phyloP scores from a whole-genome alignment of 1,140 invertebrate species.

The Phocides pigmalion region DNA sequence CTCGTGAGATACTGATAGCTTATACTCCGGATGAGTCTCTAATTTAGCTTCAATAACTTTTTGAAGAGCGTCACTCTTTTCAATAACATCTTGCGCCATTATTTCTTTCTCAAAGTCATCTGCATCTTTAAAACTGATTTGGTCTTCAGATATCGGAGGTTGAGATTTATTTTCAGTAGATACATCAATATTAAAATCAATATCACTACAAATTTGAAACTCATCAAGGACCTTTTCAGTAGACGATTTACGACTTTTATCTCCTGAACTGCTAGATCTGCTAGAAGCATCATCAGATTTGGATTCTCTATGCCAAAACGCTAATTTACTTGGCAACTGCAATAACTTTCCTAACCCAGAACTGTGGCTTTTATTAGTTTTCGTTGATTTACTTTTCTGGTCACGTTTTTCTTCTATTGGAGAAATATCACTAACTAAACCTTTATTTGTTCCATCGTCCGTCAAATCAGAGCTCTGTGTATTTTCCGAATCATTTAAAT shows the following conservation, averaged over 20 bases:
- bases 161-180: slow-evolving; percentile 20
- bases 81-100: slow-evolving; percentile 58
- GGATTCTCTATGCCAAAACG: slow-evolving; percentile 78
- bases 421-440: neutral
- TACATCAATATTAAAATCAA: slow-evolving; percentile 36
- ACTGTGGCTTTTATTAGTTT: slow-evolving; percentile 48
- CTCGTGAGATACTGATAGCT: slow-evolving; percentile 61
- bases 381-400: slow-evolving; percentile 67
- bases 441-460: neutral
- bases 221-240: slow-evolving; percentile 50
- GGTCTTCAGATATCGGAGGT: neutral
- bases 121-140: slow-evolving; percentile 45
- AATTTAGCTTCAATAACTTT: slow-evolving; percentile 73
- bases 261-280: slow-evolving; percentile 51
- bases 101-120: slow-evolving; percentile 52
- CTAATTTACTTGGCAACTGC: slow-evolving; percentile 77
- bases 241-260: slow-evolving; percentile 60
- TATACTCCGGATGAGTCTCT: slow-evolving; percentile 74
- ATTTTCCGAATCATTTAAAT: neutral
- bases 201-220: slow-evolving; percentile 55
- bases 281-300: slow-evolving; percentile 55
- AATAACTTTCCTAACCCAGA: slow-evolving; percentile 73
- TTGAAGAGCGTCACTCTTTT: slow-evolving; percentile 68
- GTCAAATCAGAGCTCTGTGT: neutral
- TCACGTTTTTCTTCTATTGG: slow-evolving; percentile 42